Conservation (phyloP, 2,888 invertebrate species). For the Drosophila aldrichi region DNA sequence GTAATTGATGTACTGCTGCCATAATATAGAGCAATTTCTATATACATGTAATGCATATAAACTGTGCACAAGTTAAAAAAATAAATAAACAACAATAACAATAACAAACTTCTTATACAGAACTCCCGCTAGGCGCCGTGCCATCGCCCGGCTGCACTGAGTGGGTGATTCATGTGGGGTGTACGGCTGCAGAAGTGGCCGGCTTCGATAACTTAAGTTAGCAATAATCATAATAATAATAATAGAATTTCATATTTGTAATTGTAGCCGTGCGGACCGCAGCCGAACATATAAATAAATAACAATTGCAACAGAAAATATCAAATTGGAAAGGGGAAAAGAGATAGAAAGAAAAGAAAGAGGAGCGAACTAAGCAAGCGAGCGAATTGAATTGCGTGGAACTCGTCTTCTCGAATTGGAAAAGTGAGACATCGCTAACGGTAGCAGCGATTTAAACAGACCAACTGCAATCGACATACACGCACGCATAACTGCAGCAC, state of each 20-base stretch:
- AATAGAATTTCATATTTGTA: slow-evolving; percentile 29
- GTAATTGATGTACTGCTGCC: no score
- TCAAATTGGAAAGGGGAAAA: background rate
- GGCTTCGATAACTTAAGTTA: slow-evolving; percentile 2
- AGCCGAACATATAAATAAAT: slow-evolving; percentile 4
- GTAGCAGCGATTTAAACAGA: slow-evolving; percentile 12
- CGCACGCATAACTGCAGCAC: slow-evolving; percentile 8
- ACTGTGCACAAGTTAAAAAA: background rate
- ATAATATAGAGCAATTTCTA: background rate
- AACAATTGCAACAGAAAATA: background rate
- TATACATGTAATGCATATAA: background rate
- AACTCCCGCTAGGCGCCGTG: background rate
- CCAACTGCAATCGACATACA: slow-evolving; percentile 15
- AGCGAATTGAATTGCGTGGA: slow-evolving; percentile 29
- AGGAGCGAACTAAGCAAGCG: background rate
- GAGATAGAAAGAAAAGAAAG: background rate
- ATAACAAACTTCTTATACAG: background rate
- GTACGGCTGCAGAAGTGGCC: background rate
- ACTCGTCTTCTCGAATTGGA: slow-evolving; percentile 36
- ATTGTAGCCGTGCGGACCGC: slow-evolving; percentile 36
- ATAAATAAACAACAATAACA: no score
- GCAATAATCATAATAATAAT: slow-evolving; percentile 34
- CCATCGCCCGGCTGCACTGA: slow-evolving; percentile 4
- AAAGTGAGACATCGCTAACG: slow-evolving; percentile 24
- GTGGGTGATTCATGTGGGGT: slow-evolving; percentile 20